Conservation (phyloP, 2,797 vertebrate species). For the Acestrorhynchus altus region DNA sequence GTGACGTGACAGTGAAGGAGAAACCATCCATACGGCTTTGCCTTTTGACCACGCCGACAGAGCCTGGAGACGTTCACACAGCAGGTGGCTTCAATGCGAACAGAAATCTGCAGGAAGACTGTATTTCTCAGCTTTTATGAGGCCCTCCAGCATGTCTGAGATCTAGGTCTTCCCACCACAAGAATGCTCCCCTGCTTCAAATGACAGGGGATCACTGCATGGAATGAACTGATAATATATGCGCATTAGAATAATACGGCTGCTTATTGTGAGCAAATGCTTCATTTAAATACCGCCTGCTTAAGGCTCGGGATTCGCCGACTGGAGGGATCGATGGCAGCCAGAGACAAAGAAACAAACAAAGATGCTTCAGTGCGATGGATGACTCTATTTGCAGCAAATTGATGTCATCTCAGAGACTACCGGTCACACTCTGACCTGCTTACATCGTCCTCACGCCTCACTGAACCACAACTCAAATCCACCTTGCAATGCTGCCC, state of each 20-base stretch:
- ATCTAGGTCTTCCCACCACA: neutral
- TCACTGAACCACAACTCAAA: conserved; percentile 15
- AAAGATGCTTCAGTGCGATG: neutral
- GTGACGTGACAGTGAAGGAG: neutral
- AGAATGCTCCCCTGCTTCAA: conserved; percentile 20
- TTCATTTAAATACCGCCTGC: conserved; percentile 29
- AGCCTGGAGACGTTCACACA: too few relatives aligned
- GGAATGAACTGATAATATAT: conserved; percentile 43
- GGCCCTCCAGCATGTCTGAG: conserved; percentile 35
- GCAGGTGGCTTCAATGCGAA: too few relatives aligned
- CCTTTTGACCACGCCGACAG: neutral
- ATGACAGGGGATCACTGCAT: conserved; percentile 26
- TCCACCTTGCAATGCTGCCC: conserved; percentile 12
- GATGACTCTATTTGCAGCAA: neutral
- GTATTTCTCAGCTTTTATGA: conserved; percentile 29
- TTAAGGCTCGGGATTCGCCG: conserved; percentile 24
- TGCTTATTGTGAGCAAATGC: conserved; percentile 39
- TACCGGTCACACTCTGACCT: neutral
- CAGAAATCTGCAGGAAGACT: neutral
- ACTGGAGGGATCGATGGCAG: neutral
- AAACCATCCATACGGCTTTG: neutral
- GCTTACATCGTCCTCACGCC: conserved; percentile 11
- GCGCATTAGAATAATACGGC: conserved; percentile 46
- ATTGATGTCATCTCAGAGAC: neutral
- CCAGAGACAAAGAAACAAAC: conserved; percentile 29